A percentile compares a stretch with the other conserved stretches of the same genome.
Conservation (phyloP, 2,113 vertebrate genomes). For the Microtus ochrogaster region DNA sequence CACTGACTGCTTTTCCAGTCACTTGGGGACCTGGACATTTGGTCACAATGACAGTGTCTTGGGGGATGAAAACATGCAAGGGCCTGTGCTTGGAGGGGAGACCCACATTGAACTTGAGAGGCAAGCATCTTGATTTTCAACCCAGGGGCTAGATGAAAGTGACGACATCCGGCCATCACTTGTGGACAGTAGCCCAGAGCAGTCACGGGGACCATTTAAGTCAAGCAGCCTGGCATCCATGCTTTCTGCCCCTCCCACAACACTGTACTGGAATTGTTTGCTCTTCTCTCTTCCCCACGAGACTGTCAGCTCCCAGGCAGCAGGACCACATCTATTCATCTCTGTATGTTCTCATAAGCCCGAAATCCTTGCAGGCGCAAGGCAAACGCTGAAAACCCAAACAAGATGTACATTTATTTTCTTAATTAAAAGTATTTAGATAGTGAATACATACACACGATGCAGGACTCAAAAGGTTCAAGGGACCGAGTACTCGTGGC, state of each 20-base stretch:
- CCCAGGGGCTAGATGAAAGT: neutral
- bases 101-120: neutral
- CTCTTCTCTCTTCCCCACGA: neutral
- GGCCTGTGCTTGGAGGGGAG: neutral
- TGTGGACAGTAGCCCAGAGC: neutral
- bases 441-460: neutral
- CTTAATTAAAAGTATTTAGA: conserved; percentile 69
- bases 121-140: neutral
- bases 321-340: neutral
- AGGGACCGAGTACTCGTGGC: neutral
- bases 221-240: neutral
- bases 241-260: neutral
- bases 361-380: conserved; percentile 44
- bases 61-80: neutral
- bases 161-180: neutral
- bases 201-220: neutral
- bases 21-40: neutral
- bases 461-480: conserved; percentile 17
- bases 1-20: neutral
- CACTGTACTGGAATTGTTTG: neutral
- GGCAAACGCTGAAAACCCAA: conserved; percentile 52
- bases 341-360: conserved; percentile 24
- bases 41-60: neutral
- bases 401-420: conserved; percentile 64
- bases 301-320: conserved; percentile 37